phyloP scores from a whole-genome alignment of 2,113 vertebrate species.

The Bombycilla garrulus region DNA sequence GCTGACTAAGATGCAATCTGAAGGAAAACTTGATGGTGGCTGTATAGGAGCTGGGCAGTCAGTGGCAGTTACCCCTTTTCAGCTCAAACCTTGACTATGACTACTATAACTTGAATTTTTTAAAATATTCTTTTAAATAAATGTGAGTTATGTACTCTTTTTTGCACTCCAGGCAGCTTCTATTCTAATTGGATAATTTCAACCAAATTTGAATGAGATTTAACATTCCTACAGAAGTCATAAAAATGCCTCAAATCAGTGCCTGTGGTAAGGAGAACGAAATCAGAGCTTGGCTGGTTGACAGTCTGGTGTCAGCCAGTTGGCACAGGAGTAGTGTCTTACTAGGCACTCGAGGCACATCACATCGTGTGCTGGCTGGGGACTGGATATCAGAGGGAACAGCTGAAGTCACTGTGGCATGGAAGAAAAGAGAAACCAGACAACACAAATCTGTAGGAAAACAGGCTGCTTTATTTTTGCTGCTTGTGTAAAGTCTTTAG shows the following conservation, averaged over 20 bases:
- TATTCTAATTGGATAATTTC: background rate
- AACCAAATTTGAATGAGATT: background rate
- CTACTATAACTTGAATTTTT: background rate
- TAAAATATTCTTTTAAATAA: background rate
- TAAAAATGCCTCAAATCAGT: background rate
- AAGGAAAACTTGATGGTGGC: background rate
- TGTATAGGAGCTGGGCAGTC: background rate
- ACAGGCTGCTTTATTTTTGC: background rate
- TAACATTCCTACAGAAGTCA: background rate
- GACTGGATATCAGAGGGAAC: background rate
- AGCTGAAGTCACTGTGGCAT: background rate
- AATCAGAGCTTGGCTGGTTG: background rate
- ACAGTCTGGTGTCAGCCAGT: background rate
- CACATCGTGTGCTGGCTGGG: background rate
- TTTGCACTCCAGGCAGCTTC: background rate
- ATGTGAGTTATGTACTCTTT: background rate
- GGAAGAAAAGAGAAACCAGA: background rate
- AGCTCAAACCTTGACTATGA: background rate
- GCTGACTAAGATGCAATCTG: background rate
- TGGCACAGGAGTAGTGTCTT: background rate
- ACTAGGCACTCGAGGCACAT: background rate
- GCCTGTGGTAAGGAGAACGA: background rate
- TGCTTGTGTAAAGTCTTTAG: background rate
- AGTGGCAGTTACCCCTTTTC: background rate
- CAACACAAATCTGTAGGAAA: background rate